Conservation (phyloP, 2,797 vertebrate genomes). For the Iguana delicatissima region DNA sequence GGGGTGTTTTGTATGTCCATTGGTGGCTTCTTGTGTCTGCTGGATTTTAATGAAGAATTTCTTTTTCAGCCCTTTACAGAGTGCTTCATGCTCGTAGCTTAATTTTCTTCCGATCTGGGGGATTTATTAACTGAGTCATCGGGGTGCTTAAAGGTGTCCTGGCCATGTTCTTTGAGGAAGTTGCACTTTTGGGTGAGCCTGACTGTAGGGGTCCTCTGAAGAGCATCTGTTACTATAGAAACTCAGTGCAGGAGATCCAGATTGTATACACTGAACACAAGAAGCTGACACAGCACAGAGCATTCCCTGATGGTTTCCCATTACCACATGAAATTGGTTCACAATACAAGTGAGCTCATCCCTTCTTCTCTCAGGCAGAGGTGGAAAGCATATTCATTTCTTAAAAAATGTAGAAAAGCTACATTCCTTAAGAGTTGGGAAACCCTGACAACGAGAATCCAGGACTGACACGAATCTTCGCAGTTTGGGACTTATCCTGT, state of each 20-base stretch:
- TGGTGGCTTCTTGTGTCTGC: conserved; percentile 4
- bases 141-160: conserved; percentile 28
- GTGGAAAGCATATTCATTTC: no score
- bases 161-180: not conserved
- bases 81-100: conserved; percentile 21
- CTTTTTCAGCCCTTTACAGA: not conserved
- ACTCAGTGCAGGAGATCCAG: not conserved
- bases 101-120: conserved; percentile 44
- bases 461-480: no score
- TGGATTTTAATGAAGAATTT: conserved; percentile 45
- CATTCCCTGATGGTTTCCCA: not conserved
- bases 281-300: not conserved
- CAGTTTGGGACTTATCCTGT: no score
- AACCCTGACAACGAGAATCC: no score
- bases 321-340: not conserved
- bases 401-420: no score
- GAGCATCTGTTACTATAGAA: not conserved
- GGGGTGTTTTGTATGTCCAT: conserved; percentile 25
- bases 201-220: conserved; percentile 13
- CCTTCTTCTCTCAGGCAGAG: not conserved
- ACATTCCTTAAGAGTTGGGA: no score
- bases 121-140: conserved; percentile 47
- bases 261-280: not conserved
- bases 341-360: not conserved
- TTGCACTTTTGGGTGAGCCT: not conserved